Base-by-base conservation (phyloP, 2,113 vertebrate species). In the Ariopsis seemanni region DNA sequence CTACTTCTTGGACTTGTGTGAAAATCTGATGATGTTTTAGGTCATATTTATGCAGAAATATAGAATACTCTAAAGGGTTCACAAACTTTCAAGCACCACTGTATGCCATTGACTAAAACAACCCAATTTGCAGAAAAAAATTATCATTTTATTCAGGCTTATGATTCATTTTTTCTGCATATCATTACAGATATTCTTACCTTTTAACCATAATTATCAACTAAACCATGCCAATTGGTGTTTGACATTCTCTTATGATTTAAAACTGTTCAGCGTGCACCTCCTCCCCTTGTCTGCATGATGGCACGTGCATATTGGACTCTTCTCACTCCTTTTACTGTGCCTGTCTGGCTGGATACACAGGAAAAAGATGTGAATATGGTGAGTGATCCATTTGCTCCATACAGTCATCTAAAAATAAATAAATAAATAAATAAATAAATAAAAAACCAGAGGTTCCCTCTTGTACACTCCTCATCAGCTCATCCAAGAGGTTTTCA, bases 271-370 rank as follows among this genome's bases (percentile, higher is more conserved):
- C 91, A 99, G 98, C 96, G 0, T 99, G 98, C 90, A 98, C 96
- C 90, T 98, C 98, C 1, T 97, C 96, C 77, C 98, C 98, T 0
- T 99, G 98, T 92, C 94, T 97, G 79, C 97, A 99, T 0, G 98
- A 99, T 57, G 97, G 98, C 88, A 99, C 97, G 0, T 99, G 98
- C 85, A 88, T 98, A 89, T 92, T 97, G 65, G 97, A 96, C 89
- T 95, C 93, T 71, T 94, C 93, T 0, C 91, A 95, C 84, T 94
- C 95, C 69, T 99, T 96, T 93, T 96, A 92, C 74, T 99, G 98
- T 82, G 97, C 97, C 85, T 99, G 98, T 90, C 93, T 99, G 91
- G 97, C 96, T 89, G 98, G 98, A 83, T 99, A 98, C 62, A 98
- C 98, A 0, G 98, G 98, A 77, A 95, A 74, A 85, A 95, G 92